Evolutionary conservation across 2,797 vertebrate species (phyloP).

Genomic region (Arctocebus calabarensis): DNA sequence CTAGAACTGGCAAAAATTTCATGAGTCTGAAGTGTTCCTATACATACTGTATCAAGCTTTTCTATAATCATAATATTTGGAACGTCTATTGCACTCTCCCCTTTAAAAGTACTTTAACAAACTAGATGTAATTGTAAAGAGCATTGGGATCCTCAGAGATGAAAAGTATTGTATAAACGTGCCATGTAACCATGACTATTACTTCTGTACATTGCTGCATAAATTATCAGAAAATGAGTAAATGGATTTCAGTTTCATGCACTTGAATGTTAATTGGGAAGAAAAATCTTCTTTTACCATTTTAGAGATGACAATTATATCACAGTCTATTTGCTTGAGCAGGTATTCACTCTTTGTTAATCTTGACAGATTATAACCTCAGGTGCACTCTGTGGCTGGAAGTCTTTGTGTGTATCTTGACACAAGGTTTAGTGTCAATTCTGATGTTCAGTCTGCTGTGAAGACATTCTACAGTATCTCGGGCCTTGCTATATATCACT

Average conservation of each 20-base stretch:
- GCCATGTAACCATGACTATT: conserved; percentile 78
- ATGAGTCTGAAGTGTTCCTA: conserved; percentile 62
- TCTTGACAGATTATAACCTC: conserved; percentile 81
- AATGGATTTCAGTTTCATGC: conserved; percentile 78
- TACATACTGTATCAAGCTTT: conserved; percentile 67
- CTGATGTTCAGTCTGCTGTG: conserved; percentile 70
- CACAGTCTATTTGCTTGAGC: conserved; percentile 75
- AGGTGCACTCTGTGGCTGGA: conserved; percentile 74
- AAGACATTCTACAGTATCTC: conserved; percentile 70
- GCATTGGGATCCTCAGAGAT: conserved; percentile 74
- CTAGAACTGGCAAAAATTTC: conserved; percentile 44
- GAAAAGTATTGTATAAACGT: conserved; percentile 78
- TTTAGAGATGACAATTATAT: conserved; percentile 81
- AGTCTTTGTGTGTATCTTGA: conserved; percentile 81
- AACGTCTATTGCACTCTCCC: conserved; percentile 40
- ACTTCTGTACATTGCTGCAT: conserved; percentile 81
- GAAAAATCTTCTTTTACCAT: conserved; percentile 73
- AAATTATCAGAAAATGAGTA: conserved; percentile 82
- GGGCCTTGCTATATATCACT: conserved; percentile 62
- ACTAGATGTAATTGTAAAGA: conserved; percentile 81
- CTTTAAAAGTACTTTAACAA: conserved; percentile 80
- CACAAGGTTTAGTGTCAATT: conserved; percentile 80
- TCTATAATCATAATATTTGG: conserved; percentile 82
- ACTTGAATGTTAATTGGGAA: conserved; percentile 81
- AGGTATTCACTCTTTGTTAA: conserved; percentile 77